Evolutionary conservation across 2,113 vertebrate genomes (phyloP), one percentile per base, ranked within the genome.

Genomic region (Micronycteris hirsuta): DNA sequence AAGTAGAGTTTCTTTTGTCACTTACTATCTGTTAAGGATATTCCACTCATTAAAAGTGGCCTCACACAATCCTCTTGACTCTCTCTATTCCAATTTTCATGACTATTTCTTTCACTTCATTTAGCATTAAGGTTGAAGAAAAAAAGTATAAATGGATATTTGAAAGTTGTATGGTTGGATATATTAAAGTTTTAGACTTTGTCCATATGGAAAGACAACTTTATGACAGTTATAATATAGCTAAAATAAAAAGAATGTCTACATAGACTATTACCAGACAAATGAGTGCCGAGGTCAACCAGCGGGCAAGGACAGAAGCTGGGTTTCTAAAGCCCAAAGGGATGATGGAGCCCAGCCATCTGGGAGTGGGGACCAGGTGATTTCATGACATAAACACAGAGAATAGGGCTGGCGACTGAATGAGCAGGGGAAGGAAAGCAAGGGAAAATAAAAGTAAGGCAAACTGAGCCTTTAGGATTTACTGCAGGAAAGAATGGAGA

Each of bases 71-170:
- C 67, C 93, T 92, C 93, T 24, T 52, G 94, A 78, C 88, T 96
- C 85, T 82, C 33, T 54, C 54, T 77, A 54, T 65, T 81, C 95
- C 2, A 31, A 82, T 61, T 97, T 93, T 93, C 95, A 94, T 96
- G 83, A 89, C 86, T 93, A 54, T 84, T 95, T 88, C 87, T 94
- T 67, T 95, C 96, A 92, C 96, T 97, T 96, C 95, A 96, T 98
- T 97, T 87, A 97, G 92, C 92, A 92, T 87, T 92, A 97, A 90
- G 85, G 24, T 94, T 89, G 92, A 95, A 94, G 85, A 47, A 78
- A 73, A 73, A 84, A 88, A 74, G 73, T 80, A 89, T 74, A 97
- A 92, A 82, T 92, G 85, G 80, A 41, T 70, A 92, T 92, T 56
- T 89, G 76, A 97, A 98, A 95, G 95, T 89, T 90, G 49, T 88